Evolutionary conservation across 2,888 invertebrate species (phyloP), one percentile per base, ranked within the genome.

Genomic region (Ophion costatus): DNA sequence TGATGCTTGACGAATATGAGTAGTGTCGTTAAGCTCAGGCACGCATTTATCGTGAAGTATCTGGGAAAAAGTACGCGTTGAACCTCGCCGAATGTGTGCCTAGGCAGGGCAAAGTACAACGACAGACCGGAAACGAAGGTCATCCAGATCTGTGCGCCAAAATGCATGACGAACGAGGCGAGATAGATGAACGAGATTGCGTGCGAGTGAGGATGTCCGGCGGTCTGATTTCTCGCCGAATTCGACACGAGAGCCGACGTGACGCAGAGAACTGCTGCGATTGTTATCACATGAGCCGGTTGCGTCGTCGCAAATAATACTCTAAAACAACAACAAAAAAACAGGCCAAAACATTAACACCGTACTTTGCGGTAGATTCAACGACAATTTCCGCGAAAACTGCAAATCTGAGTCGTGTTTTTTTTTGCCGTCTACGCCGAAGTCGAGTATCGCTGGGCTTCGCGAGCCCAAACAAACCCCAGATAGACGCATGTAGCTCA

Each of bases 101-200:
- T 96, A 0, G 98, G 98, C 87, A 98, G 94, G 9, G 96, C 96
- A 94, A 98, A 98, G 94, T 97, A 98, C 78, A 98, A 95, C 80
- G 98, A 96, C 76, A 98, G 94, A 87, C 98, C 98, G 91, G 98
- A 98, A 56, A 98, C 95, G 91, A 98, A 97, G 14, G 98, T 98
- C 97, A 98, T 98, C 98, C 98, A 98, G 88, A 98, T 95, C 94
- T 98, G 98, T 24, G 97, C 95, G 51, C 98, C 98, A 89, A 98
- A 96, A 93, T 98, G 98, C 80, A 96, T 96, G 86, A 97, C 96
- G 89, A 98, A 97, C 10, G 97, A 96, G 0, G 95, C 95, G 51
- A 98, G 94, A 93, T 98, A 98, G 33, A 97, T 94, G 81, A 98
- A 95, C 70, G 95, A 90, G 4, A 92, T 88, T 11, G 92, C 81